Base-by-base conservation (phyloP, 2,888 invertebrate genomes). In the Epirrhoe tristata region DNA sequence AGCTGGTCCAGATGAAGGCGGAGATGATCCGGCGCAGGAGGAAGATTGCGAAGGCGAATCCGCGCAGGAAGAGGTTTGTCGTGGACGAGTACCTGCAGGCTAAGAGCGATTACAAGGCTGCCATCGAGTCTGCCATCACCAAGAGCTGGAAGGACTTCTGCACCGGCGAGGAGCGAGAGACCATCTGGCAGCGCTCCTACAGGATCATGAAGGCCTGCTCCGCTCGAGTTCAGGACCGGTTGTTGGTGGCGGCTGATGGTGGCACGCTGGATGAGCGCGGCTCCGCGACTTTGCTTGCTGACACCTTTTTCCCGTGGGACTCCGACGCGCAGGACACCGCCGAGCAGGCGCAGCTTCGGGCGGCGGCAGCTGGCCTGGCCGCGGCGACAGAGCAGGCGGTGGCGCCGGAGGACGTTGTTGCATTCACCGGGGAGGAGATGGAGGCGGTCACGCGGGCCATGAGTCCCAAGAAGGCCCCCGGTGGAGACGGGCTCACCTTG, bases 131-230 rank as follows among this genome's bases (percentile, higher is more conserved):
- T 6, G 58, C 58, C 6, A 10, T 10, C 5, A 58, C 58, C 8
- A n/a, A 16, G 5, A 50, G 50, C 50, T 58, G 58, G 58, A 58
- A 36, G 31, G 34, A 16, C 32, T 58, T 58, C 36, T 58, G 58
- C 36, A 34, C 34, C 12, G 36, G 50, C 51, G 50, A 58, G 32
- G 12, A 16, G 34, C 7, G 1, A 6, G 58, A 58, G 17, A 36
- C 16, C 2, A 17, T 51, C 10, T 58, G 58, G 58, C 34, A 31
- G 6, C 10, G 58, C 6, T 50, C 50, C 2, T 58, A 58, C 51
- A 24, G 58, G 1, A 31, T 58, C 5, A 51, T 58, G 16, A 50
- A 14, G 12, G 24, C 39, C 1, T 36, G 50, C 34, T 0, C 10
- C 2, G n/a, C 12, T 0, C 16, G 17, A 0, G 0, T 4, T 0